phyloP scores from a whole-genome alignment of 2,113 vertebrate species.

The Poicephalus meyeri region DNA sequence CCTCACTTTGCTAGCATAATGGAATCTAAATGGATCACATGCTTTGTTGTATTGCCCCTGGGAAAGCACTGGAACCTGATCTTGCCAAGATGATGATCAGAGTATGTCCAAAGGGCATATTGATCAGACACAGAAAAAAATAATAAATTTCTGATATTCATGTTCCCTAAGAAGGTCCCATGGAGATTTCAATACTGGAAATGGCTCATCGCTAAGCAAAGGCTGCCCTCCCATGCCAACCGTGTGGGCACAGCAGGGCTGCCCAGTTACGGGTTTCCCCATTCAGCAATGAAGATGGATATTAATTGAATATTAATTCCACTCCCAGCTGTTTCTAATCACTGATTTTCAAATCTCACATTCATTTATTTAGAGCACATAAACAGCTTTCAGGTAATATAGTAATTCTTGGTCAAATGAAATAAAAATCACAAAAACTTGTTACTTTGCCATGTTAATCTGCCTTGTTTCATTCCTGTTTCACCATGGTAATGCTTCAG shows the following conservation, averaged over 20 bases:
- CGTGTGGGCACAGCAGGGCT: no score
- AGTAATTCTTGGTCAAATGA: neutral
- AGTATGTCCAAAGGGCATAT: neutral
- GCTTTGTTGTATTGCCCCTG: neutral
- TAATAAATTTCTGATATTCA: no score
- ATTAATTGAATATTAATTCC: neutral
- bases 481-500: neutral
- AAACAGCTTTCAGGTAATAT: neutral
- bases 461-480: neutral
- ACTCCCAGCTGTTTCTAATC: neutral
- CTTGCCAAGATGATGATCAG: neutral
- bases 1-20: neutral
- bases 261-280: neutral
- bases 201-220: accelerated
- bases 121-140: neutral
- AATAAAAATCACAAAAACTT: neutral
- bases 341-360: neutral
- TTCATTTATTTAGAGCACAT: neutral
- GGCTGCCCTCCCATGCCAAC: neutral
- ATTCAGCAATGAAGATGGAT: neutral
- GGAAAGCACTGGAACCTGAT: neutral
- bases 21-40: neutral
- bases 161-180: neutral
- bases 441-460: neutral
- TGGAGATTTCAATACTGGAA: neutral